A percentile compares a stretch with the other conserved stretches of the same genome.
phyloP scores from a whole-genome alignment of 2,888 invertebrate genomes.

The Zeuzera pyrina region DNA sequence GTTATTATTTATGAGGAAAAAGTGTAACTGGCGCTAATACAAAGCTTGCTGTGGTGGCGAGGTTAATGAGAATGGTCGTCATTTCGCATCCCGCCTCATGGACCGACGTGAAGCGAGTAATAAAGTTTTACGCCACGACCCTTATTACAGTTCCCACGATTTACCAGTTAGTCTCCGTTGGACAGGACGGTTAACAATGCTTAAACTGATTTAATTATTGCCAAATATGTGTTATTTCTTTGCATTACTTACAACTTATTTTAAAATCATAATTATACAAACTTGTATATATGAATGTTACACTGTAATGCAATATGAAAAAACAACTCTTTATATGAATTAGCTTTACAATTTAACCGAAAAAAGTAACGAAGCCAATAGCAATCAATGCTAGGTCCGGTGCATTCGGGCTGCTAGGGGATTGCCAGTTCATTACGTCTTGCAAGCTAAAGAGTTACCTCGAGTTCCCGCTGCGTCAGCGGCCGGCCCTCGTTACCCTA shows the following conservation, averaged over 20 bases:
- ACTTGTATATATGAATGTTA: no score
- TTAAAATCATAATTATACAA: no score
- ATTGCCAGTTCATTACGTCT: slow-evolving; percentile 58
- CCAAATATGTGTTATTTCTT: slow-evolving; percentile 19
- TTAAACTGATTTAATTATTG: slow-evolving; percentile 50
- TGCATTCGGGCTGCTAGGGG: slow-evolving; percentile 40
- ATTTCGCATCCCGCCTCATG: slow-evolving; percentile 47
- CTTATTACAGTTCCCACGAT: slow-evolving; percentile 47
- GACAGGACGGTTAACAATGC: slow-evolving; percentile 54
- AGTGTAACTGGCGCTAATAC: slow-evolving; percentile 38
- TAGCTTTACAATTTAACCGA: no score
- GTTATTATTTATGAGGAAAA: slow-evolving; percentile 24
- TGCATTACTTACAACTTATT: no score
- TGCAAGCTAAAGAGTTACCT: slow-evolving; percentile 50
- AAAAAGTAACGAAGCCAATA: slow-evolving; percentile 28
- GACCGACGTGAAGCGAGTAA: slow-evolving; percentile 42
- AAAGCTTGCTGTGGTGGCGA: slow-evolving; percentile 32
- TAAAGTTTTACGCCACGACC: slow-evolving; percentile 59
- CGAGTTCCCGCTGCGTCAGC: slow-evolving; percentile 56
- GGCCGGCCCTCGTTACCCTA: slow-evolving; percentile 62
- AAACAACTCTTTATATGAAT: no score
- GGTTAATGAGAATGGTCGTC: slow-evolving; percentile 62
- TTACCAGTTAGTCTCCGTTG: slow-evolving; percentile 32
- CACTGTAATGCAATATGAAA: no score
- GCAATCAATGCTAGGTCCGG: slow-evolving; percentile 25